phyloP scores from a whole-genome alignment of 2,888 invertebrate species.

The Itoplectis maculator region DNA sequence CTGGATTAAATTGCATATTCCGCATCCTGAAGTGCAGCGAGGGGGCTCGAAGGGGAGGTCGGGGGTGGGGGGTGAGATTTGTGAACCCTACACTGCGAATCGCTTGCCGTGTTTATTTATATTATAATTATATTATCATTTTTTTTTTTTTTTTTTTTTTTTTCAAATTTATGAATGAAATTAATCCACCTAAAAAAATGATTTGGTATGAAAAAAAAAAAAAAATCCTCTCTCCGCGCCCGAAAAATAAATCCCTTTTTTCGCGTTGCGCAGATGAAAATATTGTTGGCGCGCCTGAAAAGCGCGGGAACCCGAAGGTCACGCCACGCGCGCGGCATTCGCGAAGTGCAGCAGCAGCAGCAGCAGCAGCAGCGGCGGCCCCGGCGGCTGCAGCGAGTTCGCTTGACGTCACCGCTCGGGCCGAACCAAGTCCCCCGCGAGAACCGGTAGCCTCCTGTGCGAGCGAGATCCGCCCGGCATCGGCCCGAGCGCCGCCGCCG shows the following conservation, averaged over 20 bases:
- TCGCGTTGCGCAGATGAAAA: not conserved
- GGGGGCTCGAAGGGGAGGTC: not conserved
- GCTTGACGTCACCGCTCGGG: constrained; percentile 76
- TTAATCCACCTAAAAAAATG: too few relatives aligned
- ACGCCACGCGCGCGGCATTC: constrained; percentile 70
- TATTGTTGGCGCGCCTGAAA: constrained; percentile 59
- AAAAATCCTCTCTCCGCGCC: too few relatives aligned
- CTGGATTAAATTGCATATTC: not conserved
- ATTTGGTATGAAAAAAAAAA: too few relatives aligned
- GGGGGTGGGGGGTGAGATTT: not conserved
- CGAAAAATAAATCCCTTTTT: too few relatives aligned
- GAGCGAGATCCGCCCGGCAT: constrained; percentile 10
- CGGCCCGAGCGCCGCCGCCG: too few relatives aligned
- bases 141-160: too few relatives aligned
- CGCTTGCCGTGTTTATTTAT: too few relatives aligned
- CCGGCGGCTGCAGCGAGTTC: not conserved
- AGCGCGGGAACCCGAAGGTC: constrained; percentile 83
- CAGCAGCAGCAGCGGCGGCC: not conserved
- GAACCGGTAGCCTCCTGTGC: constrained; percentile 39
- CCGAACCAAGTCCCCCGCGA: not conserved
- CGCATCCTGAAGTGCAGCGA: constrained; percentile 9
- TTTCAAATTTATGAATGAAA: too few relatives aligned
- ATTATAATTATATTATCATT: too few relatives aligned
- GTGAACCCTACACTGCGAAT: too few relatives aligned
- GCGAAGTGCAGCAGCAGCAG: constrained; percentile 54